phyloP scores from a whole-genome alignment of 2,113 vertebrate genomes.

The Eurypyga helias region DNA sequence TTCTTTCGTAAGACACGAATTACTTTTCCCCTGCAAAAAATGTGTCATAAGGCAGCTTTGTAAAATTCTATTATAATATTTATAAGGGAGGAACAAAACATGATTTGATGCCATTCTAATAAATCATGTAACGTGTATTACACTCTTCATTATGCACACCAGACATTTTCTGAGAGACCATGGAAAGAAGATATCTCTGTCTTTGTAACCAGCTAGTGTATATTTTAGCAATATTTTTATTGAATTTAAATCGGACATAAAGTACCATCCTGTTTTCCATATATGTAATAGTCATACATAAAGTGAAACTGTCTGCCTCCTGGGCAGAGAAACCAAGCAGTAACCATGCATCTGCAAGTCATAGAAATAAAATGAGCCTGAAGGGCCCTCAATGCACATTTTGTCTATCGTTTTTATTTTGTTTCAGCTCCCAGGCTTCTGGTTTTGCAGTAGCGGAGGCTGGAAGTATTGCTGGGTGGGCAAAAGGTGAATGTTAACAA shows the following conservation, averaged over 20 bases:
- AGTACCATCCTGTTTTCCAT: background rate
- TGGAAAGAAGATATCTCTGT: background rate
- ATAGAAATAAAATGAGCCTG: background rate
- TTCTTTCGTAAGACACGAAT: background rate
- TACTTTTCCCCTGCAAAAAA: background rate
- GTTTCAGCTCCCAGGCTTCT: background rate
- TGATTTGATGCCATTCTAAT: background rate
- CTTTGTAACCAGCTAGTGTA: background rate
- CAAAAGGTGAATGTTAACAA: background rate
- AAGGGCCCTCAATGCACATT: background rate
- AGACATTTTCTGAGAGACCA: background rate
- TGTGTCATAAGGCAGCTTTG: background rate
- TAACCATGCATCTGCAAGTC: background rate
- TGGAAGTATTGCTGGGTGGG: background rate
- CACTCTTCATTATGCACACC: background rate
- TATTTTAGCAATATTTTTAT: constrained; percentile 1
- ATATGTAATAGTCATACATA: background rate
- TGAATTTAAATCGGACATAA: background rate
- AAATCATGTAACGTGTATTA: background rate
- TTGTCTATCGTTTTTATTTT: background rate
- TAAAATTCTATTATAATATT: background rate
- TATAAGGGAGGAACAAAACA: background rate
- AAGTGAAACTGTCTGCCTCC: background rate
- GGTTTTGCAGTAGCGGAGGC: background rate
- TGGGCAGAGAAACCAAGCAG: background rate